These are phyloP conservation scores for Merops nubicus DNA, from an alignment of 2,113 vertebrate genomes.

Conservation along the genomic window DNA sequence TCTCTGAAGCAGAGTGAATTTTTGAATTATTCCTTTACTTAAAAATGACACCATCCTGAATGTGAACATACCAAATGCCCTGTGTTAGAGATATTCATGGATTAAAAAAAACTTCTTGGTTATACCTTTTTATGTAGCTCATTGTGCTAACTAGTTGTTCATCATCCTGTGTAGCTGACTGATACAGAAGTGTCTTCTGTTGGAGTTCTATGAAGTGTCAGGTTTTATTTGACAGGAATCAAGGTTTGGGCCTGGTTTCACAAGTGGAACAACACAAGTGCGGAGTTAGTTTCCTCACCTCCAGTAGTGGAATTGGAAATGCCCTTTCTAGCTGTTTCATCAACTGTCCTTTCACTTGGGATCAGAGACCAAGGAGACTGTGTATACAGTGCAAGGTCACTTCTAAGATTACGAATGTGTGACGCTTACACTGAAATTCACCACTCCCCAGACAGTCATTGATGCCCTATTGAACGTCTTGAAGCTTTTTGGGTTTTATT, in stretches of 20 bases:
- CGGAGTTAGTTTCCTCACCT: background rate
- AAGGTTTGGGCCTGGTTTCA: background rate
- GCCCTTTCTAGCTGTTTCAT: background rate
- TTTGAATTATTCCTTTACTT: background rate
- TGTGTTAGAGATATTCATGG: accelerated
- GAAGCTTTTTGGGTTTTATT: background rate
- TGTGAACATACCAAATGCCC: background rate
- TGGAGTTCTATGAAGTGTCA: background rate
- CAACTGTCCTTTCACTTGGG: background rate
- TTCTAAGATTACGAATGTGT: background rate
- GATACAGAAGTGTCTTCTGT: background rate
- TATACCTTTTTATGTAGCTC: background rate
- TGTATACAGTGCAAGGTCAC: background rate
- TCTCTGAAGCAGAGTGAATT: background rate
- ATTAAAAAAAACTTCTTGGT: background rate
- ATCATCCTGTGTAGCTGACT: background rate
- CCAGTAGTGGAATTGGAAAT: background rate
- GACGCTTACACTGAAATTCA: background rate
- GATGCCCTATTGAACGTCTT: background rate
- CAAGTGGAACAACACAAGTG: background rate
- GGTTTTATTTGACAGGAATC: background rate
- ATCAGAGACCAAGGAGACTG: background rate
- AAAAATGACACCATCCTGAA: background rate
- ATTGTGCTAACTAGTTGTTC: background rate
- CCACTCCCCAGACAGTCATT: background rate